Evolutionary conservation across 2,888 invertebrate species (phyloP).

Genomic region (Dichetophora obliterata): DNA sequence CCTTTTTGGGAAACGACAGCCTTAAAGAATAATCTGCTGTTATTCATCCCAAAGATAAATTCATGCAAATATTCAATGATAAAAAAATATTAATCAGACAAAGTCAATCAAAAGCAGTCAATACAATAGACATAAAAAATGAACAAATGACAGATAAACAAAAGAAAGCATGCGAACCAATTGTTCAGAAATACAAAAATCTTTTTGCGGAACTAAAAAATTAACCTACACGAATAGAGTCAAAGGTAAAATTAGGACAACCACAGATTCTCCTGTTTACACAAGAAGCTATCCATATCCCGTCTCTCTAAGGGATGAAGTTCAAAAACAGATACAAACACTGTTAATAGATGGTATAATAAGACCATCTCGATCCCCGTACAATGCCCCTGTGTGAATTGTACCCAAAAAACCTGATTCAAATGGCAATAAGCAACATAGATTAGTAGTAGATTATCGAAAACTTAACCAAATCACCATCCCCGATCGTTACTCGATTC

Average conservation of each 20-base stretch:
- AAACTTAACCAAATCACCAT: conserved; percentile 35
- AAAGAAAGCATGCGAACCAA: background rate
- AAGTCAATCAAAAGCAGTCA: too few relatives aligned
- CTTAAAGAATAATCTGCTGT: too few relatives aligned
- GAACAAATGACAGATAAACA: too few relatives aligned
- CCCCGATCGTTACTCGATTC: conserved; percentile 35
- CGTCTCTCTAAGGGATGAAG: conserved; percentile 28
- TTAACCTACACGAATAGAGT: conserved; percentile 35
- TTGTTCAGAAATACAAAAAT: background rate
- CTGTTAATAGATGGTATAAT: conserved; percentile 36
- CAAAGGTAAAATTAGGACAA: conserved; percentile 36
- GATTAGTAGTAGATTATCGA: conserved; percentile 35
- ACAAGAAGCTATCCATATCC: conserved; percentile 41
- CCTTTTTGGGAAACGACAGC: too few relatives aligned
- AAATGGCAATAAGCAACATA: conserved; percentile 21
- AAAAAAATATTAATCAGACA: conserved; percentile 26
- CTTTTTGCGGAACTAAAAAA: conserved; percentile 36
- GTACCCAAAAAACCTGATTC: conserved; percentile 35
- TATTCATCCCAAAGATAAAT: conserved; percentile 6
- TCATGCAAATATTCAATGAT: conserved; percentile 9
- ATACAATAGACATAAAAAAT: too few relatives aligned
- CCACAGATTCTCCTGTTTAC: conserved; percentile 26
- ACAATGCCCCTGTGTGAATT: conserved; percentile 34
- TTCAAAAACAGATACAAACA: conserved; percentile 37
- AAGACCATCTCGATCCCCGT: conserved; percentile 37